These are phyloP conservation scores for Palythoa grandiflora DNA, from an alignment of 92 coral and sea anemone genomes.

Conservation along the genomic window DNA sequence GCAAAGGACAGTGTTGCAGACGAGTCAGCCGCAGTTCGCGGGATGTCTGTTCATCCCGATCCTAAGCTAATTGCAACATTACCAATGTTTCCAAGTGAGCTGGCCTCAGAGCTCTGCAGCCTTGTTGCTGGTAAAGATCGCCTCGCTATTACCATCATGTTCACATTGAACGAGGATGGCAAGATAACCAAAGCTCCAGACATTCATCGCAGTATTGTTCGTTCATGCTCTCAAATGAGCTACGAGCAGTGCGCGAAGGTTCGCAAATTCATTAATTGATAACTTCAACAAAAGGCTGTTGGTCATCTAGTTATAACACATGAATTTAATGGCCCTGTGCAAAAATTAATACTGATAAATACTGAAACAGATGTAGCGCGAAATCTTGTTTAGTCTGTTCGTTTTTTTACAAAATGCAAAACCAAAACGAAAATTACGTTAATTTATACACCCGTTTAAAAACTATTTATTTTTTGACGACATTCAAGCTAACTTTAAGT, in stretches of 20 bases:
- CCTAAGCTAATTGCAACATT: slow-evolving; percentile 52
- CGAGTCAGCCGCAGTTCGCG: slow-evolving; percentile 78
- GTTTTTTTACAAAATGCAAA: too few relatives aligned
- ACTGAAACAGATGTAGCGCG: too few relatives aligned
- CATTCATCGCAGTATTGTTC: slow-evolving; percentile 82
- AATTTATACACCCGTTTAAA: too few relatives aligned
- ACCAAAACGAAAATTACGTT: too few relatives aligned
- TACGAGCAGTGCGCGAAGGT: slow-evolving; percentile 83
- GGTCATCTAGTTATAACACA: too few relatives aligned
- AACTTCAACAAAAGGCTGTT: too few relatives aligned
- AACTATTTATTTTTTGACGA: too few relatives aligned
- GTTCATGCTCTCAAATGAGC: slow-evolving; percentile 76
- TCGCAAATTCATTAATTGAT: too few relatives aligned
- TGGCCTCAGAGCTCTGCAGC: slow-evolving; percentile 81
- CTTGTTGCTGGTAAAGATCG: slow-evolving; percentile 81
- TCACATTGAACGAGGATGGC: slow-evolving; percentile 75
- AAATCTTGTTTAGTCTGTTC: too few relatives aligned
- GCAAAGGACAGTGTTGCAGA: slow-evolving; percentile 75
- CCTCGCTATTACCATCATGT: slow-evolving; percentile 82
- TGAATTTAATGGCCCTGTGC: too few relatives aligned
- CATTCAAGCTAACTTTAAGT: too few relatives aligned
- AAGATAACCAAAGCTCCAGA: slow-evolving; percentile 61
- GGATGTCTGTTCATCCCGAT: slow-evolving; percentile 78
- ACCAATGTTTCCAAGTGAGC: slow-evolving; percentile 81
- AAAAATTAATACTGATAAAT: too few relatives aligned